Conservation (phyloP, 2,888 invertebrate genomes). For the Kryphioiulus occultus region DNA sequence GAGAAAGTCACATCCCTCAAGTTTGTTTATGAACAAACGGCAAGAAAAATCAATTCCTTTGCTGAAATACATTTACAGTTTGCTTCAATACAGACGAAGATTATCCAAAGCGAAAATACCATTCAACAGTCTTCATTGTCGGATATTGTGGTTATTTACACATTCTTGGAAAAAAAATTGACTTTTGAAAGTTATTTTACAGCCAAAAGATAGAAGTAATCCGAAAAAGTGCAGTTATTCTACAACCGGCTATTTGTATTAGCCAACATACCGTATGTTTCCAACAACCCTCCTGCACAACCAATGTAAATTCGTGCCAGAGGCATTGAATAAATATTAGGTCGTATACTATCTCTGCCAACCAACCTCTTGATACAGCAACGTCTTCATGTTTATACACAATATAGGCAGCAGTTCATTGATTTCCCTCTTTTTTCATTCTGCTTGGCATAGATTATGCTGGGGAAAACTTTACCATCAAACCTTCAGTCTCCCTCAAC, state of each 20-base stretch:
- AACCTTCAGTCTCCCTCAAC: not conserved
- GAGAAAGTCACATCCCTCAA: too few species aligned
- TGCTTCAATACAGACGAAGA: not conserved
- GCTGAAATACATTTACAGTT: not conserved
- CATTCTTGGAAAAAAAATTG: not conserved
- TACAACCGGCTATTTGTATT: not conserved
- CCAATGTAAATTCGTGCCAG: conserved; percentile 18
- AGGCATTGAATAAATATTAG: conserved; percentile 28
- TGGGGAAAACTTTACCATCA: conserved; percentile 6
- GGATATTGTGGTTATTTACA: not conserved
- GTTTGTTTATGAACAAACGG: too few species aligned
- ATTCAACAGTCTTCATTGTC: not conserved
- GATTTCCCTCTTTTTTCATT: not conserved
- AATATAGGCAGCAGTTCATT: conserved; percentile 4
- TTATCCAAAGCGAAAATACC: not conserved
- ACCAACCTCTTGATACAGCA: not conserved
- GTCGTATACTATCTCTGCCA: conserved; percentile 4
- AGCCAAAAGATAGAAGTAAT: not conserved
- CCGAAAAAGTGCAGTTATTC: not conserved
- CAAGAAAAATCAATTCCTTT: too few species aligned
- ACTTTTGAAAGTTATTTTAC: not conserved
- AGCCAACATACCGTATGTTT: not conserved
- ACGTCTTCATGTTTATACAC: conserved; percentile 11
- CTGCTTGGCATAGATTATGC: not conserved
- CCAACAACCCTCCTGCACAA: not conserved